phyloP scores from a whole-genome alignment of 92 coral and sea anemone species.

The Hydrozoanthus gracilis region DNA sequence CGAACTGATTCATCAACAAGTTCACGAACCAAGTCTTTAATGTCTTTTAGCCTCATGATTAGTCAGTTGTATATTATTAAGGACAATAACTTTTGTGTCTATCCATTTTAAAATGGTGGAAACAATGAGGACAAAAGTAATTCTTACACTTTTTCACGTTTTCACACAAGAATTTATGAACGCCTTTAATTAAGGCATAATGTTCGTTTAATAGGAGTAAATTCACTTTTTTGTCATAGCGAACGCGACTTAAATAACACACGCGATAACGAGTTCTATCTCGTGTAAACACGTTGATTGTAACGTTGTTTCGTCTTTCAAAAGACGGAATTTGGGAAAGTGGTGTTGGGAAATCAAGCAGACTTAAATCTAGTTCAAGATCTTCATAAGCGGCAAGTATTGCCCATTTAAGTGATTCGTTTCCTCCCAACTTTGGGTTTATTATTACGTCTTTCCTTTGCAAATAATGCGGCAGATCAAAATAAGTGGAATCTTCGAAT shows the following conservation, averaged over 20 bases:
- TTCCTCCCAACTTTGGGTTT: neutral
- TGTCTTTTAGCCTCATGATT: neutral
- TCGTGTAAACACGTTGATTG: neutral
- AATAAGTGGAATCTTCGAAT: neutral
- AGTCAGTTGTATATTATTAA: too few relatives aligned
- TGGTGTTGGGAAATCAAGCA: neutral
- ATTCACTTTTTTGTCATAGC: neutral
- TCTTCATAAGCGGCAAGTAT: neutral
- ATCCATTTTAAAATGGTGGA: too few relatives aligned
- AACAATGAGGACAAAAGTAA: too few relatives aligned
- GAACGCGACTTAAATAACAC: too few relatives aligned
- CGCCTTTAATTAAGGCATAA: neutral
- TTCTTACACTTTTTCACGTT: neutral
- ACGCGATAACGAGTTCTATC: neutral
- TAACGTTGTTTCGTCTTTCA: neutral
- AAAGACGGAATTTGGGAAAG: neutral
- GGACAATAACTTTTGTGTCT: neutral
- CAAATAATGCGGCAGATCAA: neutral
- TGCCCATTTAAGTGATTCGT: neutral
- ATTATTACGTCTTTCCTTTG: neutral
- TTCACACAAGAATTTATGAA: neutral
- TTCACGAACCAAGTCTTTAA: neutral
- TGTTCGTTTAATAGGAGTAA: neutral
- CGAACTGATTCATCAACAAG: too few relatives aligned
- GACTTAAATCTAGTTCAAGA: neutral